phyloP scores from a whole-genome alignment of 2,797 vertebrate genomes.

The Halcyon chelicuti region DNA sequence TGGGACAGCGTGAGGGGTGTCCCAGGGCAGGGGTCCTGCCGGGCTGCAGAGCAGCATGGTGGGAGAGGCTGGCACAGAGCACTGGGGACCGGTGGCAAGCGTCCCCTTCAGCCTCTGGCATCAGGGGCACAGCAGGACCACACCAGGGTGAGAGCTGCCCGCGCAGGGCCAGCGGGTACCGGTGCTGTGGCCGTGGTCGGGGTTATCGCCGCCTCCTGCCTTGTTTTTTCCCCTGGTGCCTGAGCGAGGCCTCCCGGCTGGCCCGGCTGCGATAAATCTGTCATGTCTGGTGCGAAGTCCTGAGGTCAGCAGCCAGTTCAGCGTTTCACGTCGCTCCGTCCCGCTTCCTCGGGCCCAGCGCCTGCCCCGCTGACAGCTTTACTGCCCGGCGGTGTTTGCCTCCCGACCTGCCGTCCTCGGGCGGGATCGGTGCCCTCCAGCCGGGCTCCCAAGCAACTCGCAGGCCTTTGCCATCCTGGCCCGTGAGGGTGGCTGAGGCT shows the following conservation, averaged over 20 bases:
- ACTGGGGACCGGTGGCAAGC: fast-evolving
- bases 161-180: background rate
- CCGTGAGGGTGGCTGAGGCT: background rate
- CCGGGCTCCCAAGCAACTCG: fast-evolving
- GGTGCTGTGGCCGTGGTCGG: fast-evolving
- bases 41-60: background rate
- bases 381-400: background rate
- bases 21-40: fast-evolving
- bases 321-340: background rate
- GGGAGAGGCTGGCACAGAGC: background rate
- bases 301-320: constrained; percentile 36
- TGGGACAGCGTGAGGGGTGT: background rate
- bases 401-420: background rate
- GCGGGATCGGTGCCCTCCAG: background rate
- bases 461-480: fast-evolving
- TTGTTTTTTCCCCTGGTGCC: constrained; percentile 51
- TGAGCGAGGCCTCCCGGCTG: background rate
- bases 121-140: background rate
- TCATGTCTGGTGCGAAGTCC: background rate
- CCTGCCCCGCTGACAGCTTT: background rate
- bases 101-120: background rate
- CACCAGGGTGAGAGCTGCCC: fast-evolving
- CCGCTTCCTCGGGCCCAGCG: background rate
- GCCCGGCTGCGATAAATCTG: constrained; percentile 3
- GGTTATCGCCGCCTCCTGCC: background rate